phyloP scores from a whole-genome alignment of 2,888 invertebrate species.

The Bembecia ichneumoniformis region DNA sequence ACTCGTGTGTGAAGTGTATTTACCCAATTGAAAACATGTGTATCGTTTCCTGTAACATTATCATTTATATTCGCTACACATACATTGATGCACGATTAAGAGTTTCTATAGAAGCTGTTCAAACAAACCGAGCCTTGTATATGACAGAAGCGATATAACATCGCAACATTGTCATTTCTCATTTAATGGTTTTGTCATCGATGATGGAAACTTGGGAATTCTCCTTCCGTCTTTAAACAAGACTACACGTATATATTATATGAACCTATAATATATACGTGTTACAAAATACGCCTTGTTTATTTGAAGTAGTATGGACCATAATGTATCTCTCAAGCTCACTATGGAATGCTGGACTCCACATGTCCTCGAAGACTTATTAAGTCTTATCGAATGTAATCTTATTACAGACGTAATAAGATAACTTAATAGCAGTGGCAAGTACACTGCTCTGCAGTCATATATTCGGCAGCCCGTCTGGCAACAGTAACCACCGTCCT shows the following conservation, averaged over 20 bases:
- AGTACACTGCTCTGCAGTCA: no score
- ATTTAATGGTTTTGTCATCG: conserved; percentile 1
- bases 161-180: neutral
- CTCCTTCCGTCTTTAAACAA: conserved; percentile 14
- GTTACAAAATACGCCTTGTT: no score
- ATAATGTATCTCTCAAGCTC: no score
- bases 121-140: neutral
- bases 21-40: neutral
- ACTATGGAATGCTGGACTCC: no score
- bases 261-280: neutral
- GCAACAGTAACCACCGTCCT: no score
- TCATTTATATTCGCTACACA: neutral
- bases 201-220: conserved; percentile 10
- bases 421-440: no score
- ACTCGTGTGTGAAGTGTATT: neutral
- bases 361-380: no score
- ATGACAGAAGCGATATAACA: neutral
- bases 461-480: no score
- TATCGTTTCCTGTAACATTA: neutral
- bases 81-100: neutral
- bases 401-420: no score
- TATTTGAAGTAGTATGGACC: no score
- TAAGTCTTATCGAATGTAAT: no score
- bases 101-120: neutral
- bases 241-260: conserved; percentile 12